Conservation (phyloP, 2,797 vertebrate genomes). For the Cephalopachus bancanus region DNA sequence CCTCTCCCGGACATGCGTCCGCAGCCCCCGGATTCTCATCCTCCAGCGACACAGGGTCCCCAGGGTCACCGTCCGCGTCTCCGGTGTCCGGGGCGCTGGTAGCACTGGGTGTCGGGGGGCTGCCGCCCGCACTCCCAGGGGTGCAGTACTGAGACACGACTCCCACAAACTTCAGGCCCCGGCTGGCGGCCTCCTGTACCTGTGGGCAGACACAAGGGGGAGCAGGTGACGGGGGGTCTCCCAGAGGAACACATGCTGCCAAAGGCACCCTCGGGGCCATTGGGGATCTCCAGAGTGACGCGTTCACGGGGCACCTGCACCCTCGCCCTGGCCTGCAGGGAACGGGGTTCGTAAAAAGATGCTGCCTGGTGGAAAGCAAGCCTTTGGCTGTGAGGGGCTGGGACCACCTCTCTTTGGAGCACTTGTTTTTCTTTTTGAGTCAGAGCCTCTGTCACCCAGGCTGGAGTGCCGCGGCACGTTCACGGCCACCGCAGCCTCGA, state of each 20-base stretch:
- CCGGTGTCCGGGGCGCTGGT: constrained; percentile 81
- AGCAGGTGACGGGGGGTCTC: neutral
- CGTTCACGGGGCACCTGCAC: no score
- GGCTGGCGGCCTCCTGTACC: constrained; percentile 97
- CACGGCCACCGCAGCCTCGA: no score
- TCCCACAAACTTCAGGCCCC: constrained; percentile 95
- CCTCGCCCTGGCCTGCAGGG: accelerated
- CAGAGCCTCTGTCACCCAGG: no score
- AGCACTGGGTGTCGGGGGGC: constrained; percentile 76
- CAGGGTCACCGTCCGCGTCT: constrained; percentile 69
- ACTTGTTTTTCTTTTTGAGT: no score
- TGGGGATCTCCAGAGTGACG: no score
- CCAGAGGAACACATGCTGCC: accelerated
- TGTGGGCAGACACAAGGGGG: constrained; percentile 86
- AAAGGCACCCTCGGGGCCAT: accelerated
- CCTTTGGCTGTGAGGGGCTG: neutral
- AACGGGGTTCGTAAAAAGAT: neutral
- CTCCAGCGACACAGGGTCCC: constrained; percentile 78
- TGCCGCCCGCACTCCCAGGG: constrained; percentile 81
- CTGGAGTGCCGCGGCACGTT: no score
- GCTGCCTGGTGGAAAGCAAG: neutral
- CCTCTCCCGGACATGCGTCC: constrained; percentile 74
- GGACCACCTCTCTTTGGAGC: neutral
- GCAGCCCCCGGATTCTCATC: constrained; percentile 70
- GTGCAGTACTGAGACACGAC: constrained; percentile 94